A percentile compares a stretch with the other conserved stretches of the same genome.
Conservation (phyloP, 2,888 invertebrate genomes). For the Imbricaverruca yamaguchii region DNA sequence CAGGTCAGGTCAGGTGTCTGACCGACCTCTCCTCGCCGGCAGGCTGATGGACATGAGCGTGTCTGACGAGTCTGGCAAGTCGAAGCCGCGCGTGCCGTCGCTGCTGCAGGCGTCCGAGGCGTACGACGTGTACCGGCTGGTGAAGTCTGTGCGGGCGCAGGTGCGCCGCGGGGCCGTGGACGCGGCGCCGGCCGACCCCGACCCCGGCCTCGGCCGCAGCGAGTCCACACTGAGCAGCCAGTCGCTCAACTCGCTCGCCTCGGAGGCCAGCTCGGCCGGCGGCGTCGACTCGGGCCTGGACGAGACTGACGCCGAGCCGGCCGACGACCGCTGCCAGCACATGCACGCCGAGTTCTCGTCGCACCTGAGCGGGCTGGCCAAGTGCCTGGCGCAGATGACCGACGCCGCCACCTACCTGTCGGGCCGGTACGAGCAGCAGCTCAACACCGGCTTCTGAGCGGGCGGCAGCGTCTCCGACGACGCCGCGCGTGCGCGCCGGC, state of each 20-base stretch:
- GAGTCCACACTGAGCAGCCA: background rate
- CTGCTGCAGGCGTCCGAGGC: slow-evolving; percentile 3
- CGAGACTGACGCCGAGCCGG: background rate
- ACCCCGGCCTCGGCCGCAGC: background rate
- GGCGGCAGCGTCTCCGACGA: background rate
- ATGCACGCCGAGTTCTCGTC: background rate
- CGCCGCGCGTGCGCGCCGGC: background rate
- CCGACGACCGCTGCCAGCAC: background rate
- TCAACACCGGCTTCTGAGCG: background rate
- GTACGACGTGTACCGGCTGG: slow-evolving; percentile 5
- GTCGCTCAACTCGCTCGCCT: background rate
- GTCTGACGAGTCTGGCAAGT: background rate
- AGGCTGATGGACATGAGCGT: slow-evolving; percentile 18
- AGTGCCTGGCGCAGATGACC: slow-evolving; percentile 16
- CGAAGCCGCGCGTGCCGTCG: background rate
- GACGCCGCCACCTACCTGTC: background rate
- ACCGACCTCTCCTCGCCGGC: background rate
- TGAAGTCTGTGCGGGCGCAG: background rate
- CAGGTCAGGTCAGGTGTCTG: background rate
- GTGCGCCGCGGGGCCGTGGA: background rate
- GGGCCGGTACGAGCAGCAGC: slow-evolving; percentile 4
- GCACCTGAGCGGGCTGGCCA: slow-evolving; percentile 7
- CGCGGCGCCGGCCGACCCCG: background rate
- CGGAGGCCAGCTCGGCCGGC: background rate
- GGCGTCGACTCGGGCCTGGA: slow-evolving; percentile 6